Conservation (phyloP, 2,113 vertebrate genomes). For the Eublepharis macularius region DNA sequence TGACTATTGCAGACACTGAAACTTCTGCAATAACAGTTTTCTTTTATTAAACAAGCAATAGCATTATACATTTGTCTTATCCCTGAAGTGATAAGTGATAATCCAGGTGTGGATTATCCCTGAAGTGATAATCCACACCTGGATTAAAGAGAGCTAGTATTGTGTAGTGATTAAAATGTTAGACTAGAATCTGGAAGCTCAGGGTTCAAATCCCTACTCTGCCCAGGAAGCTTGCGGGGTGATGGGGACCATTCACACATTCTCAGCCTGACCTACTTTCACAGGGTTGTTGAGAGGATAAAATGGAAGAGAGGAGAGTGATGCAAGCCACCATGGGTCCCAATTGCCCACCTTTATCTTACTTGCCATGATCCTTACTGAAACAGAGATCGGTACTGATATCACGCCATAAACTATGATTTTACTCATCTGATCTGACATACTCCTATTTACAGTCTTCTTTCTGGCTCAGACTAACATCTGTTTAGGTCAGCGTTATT, state of each 20-base stretch:
- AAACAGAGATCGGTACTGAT: neutral
- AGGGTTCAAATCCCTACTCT: too few relatives aligned
- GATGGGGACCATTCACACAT: too few relatives aligned
- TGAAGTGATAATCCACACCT: neutral
- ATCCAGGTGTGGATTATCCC: too few relatives aligned
- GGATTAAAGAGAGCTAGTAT: neutral
- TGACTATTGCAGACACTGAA: neutral
- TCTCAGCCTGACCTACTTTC: neutral
- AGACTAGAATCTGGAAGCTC: too few relatives aligned
- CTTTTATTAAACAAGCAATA: neutral
- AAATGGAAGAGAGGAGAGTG: too few relatives aligned
- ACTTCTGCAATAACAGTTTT: neutral
- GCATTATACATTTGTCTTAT: neutral
- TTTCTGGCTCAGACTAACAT: neutral
- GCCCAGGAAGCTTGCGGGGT: too few relatives aligned
- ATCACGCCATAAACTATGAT: too few relatives aligned
- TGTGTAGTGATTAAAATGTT: neutral
- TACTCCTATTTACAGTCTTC: too few relatives aligned
- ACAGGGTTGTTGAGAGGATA: too few relatives aligned
- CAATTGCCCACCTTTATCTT: neutral
- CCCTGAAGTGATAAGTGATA: neutral
- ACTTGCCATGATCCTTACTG: neutral
- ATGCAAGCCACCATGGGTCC: neutral
- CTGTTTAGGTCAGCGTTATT: neutral
- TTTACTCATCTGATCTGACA: neutral